Conservation (phyloP, 2,113 vertebrate species). For the Alligator mississippiensis region DNA sequence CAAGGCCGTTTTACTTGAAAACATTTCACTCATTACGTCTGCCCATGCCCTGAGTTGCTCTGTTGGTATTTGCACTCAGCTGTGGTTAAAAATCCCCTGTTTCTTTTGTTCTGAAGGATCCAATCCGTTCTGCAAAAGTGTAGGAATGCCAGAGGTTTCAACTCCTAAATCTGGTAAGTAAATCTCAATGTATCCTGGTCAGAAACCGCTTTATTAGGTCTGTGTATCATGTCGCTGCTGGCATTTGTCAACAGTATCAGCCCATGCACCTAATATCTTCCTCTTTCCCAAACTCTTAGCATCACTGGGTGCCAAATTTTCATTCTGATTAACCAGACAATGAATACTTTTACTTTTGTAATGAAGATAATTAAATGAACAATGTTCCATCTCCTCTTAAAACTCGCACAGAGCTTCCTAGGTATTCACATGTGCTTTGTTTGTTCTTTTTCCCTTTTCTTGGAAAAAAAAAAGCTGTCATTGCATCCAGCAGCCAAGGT, state of each 20-base stretch:
- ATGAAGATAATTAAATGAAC: not conserved
- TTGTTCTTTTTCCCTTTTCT: not conserved
- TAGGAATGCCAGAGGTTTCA: slow-evolving; percentile 68
- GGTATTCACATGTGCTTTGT: not conserved
- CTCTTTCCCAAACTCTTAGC: not conserved
- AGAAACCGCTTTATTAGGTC: not conserved
- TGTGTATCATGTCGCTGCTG: not conserved
- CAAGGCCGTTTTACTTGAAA: too few relatives aligned
- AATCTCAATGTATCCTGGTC: not conserved
- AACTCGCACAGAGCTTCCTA: not conserved
- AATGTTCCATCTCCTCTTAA: not conserved
- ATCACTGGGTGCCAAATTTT: not conserved
- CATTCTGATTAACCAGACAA: not conserved
- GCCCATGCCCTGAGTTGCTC: too few relatives aligned
- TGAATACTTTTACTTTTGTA: not conserved
- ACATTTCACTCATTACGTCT: too few relatives aligned
- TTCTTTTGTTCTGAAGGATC: slow-evolving; percentile 72
- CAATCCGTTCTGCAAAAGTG: slow-evolving; percentile 81
- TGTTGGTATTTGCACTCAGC: not conserved
- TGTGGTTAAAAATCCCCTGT: not conserved
- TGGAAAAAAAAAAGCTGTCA: slow-evolving; percentile 52
- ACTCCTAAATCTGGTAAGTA: slow-evolving; percentile 82
- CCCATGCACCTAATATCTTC: not conserved
- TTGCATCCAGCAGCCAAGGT: slow-evolving; percentile 76
- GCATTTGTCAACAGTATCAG: not conserved